Evolutionary conservation across 2,113 vertebrate genomes (phyloP), one percentile per base, ranked within the genome.

Genomic region (Prunella himalayana): DNA sequence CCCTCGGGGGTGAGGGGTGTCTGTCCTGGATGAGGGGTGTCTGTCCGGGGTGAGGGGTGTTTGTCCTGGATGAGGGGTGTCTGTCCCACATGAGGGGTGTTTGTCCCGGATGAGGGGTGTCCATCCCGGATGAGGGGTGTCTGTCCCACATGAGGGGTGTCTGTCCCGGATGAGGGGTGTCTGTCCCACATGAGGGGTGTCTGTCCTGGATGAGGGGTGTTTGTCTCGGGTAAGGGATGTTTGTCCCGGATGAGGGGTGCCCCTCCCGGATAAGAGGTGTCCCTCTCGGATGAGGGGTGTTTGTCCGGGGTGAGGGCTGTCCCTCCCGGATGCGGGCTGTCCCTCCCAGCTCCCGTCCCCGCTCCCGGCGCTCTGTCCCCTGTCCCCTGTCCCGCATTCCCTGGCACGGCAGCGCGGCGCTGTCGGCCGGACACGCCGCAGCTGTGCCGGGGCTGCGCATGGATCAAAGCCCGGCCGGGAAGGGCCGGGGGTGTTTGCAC

Each of bases 181-280:
- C 14, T 7, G 4, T 44, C 18, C 37, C 4, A 6, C 8, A 10
- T 28, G 7, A 13, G 22, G 56, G 24, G 35, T 57, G 54, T 57
- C 20, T 5, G 5, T 45, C 44, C 18, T 5, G 44, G 63, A 35
- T 28, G 18, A 20, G 39, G 41, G 31, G 25, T 33, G 27, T 47
- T 8, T 3, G 2, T 37, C 22, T 14, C 0, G 2, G 27, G 1
- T 31, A 3, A n/a, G 2, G 66, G 35, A 39, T 41, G 33, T 35
- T 6, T 4, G 22, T n/a, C n/a, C 27, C 22, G 0, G 3, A 31
- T 8, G 3, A 7, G 19, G 39, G 19, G 27, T 63, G 27, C 22
- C 37, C 15, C 3, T 37, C n/a, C 22, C 17, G 16, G 15, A 20
- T 2, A 2, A 30, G 47, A 14, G 19, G n/a, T 28, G 41, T 44